Percentiles rank a stretch among this genome's conserved stretches.
Conservation (phyloP, 2,113 vertebrate genomes). For the Dolichotis patagonum region DNA sequence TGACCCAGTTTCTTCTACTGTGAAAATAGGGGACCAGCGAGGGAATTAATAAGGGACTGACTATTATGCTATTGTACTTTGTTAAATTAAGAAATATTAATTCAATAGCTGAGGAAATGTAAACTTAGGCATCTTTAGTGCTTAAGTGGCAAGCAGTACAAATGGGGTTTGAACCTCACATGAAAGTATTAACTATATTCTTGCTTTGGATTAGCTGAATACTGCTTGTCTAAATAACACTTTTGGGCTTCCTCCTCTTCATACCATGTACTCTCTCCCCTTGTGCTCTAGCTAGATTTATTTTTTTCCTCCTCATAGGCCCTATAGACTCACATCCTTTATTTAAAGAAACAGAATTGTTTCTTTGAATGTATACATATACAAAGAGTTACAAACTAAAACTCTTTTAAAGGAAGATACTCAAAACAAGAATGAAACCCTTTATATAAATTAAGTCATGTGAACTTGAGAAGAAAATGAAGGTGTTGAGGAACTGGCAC, state of each 20-base stretch:
- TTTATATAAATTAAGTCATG: neutral
- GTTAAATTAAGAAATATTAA: constrained; percentile 52
- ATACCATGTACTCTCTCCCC: neutral
- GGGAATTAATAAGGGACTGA: neutral
- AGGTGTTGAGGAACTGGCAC: neutral
- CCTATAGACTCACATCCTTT: neutral
- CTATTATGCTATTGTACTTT: neutral
- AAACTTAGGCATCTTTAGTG: neutral
- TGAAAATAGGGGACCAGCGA: neutral
- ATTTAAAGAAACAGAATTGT: neutral
- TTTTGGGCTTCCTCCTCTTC: neutral
- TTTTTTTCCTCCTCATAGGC: neutral
- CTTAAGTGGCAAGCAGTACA: neutral
- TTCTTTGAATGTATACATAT: neutral
- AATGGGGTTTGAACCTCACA: neutral
- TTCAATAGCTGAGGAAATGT: constrained; percentile 10
- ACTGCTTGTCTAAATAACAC: neutral
- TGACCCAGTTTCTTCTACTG: neutral
- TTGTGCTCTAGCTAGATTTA: neutral
- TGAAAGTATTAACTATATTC: neutral
- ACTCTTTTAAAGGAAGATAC: neutral
- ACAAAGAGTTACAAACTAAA: neutral
- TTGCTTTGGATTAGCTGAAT: neutral
- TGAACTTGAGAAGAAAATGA: constrained; percentile 19
- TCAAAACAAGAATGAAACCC: neutral